Percentiles rank a stretch among this genome's conserved stretches.
Evolutionary conservation across 2,113 vertebrate genomes (phyloP).

Genomic region (Embiotoca jacksoni): DNA sequence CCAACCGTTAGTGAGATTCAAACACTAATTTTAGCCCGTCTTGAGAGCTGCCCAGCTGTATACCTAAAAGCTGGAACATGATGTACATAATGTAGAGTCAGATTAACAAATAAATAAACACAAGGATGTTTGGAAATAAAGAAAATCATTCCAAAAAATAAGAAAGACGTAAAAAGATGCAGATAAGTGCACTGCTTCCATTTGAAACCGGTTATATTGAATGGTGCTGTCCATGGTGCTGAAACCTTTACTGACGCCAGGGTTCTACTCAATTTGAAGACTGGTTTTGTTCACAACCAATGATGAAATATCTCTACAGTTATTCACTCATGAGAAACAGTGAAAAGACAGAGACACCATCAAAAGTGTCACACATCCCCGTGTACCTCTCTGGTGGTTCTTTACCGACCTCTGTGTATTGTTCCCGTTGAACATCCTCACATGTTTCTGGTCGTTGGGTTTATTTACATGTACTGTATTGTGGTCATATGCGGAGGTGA

Average conservation of each 20-base stretch:
- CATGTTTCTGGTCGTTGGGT: conserved; percentile 33
- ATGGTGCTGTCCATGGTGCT: conserved; percentile 70
- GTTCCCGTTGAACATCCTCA: background rate
- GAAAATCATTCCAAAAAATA: background rate
- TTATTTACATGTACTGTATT: conserved; percentile 48
- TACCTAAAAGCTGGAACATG: conserved; percentile 7
- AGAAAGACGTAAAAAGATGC: background rate
- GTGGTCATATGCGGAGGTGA: conserved; percentile 42
- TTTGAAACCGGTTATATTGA: background rate
- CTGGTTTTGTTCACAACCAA: conserved; percentile 22
- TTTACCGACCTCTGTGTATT: background rate
- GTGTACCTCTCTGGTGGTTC: background rate
- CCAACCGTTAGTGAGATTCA: conserved; percentile 17
- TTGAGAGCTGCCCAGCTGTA: conserved; percentile 16
- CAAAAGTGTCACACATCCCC: conserved; percentile 6
- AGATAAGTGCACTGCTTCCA: background rate
- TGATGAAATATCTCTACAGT: conserved; percentile 49
- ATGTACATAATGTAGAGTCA: conserved; percentile 24
- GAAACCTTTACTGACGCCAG: conserved; percentile 32
- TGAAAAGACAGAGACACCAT: conserved; percentile 12
- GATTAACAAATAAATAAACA: conserved; percentile 21
- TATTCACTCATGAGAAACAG: conserved; percentile 44
- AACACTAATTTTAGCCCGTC: conserved; percentile 20
- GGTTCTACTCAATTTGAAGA: conserved; percentile 1
- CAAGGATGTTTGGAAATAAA: background rate